Evolutionary conservation across 2,113 vertebrate species (phyloP).

Genomic region (Eleginops maclovinus): DNA sequence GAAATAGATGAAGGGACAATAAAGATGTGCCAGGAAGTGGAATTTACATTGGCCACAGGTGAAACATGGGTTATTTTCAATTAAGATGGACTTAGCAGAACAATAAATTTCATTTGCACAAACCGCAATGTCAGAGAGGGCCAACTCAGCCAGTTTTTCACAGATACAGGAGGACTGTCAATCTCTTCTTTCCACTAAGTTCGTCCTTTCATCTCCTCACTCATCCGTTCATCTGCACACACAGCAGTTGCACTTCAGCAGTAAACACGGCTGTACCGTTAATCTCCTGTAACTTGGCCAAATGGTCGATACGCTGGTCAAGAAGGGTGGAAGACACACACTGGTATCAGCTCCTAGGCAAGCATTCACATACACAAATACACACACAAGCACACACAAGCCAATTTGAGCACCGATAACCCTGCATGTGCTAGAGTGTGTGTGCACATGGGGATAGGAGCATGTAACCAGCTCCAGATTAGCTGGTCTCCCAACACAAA

Average conservation of each 20-base stretch:
- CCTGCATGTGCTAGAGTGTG: slow-evolving; percentile 3
- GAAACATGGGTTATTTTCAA: slow-evolving; percentile 69
- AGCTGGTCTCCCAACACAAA: slow-evolving; percentile 79
- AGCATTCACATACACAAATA: slow-evolving; percentile 47
- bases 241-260: slow-evolving; percentile 47
- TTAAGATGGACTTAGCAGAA: slow-evolving; percentile 62
- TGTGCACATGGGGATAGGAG: slow-evolving; percentile 31
- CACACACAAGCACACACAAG: slow-evolving; percentile 27
- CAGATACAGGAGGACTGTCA: neutral
- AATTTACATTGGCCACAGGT: slow-evolving; percentile 70
- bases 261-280: slow-evolving; percentile 47
- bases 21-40: slow-evolving; percentile 66
- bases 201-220: slow-evolving; percentile 19
- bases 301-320: slow-evolving; percentile 43
- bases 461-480: slow-evolving; percentile 72
- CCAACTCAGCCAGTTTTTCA: slow-evolving; percentile 22
- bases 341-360: slow-evolving; percentile 35
- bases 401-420: slow-evolving; percentile 35
- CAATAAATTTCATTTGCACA: slow-evolving; percentile 58
- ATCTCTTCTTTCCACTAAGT: slow-evolving; percentile 21
- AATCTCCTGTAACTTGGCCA: slow-evolving; percentile 61
- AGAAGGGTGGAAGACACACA: slow-evolving; percentile 33
- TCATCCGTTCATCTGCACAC: slow-evolving; percentile 44
- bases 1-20: slow-evolving; percentile 69
- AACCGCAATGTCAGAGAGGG: slow-evolving; percentile 37